These are phyloP conservation scores for Stegostoma tigrinum DNA, from an alignment of 2,113 vertebrate genomes.

Conservation along the genomic window DNA sequence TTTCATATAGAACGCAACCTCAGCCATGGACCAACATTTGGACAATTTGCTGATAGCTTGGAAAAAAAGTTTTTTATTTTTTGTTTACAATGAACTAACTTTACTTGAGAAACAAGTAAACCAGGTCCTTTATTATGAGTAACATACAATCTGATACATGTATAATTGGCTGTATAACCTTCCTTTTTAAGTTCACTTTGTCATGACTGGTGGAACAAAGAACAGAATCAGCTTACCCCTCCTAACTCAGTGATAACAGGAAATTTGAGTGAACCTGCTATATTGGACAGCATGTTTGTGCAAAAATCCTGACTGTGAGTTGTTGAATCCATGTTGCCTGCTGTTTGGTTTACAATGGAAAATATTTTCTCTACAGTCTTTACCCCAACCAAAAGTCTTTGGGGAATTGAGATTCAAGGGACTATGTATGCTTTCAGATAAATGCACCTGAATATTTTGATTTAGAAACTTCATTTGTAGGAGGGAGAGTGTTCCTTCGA, in stretches of 20 bases:
- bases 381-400: neutral
- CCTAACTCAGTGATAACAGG: neutral
- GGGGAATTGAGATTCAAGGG: neutral
- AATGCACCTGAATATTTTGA: neutral
- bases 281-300: neutral
- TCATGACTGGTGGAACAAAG: too few relatives aligned
- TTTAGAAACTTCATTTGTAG: neutral
- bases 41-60: too few relatives aligned
- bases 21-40: too few relatives aligned
- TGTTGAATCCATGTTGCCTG: neutral
- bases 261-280: neutral
- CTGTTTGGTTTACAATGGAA: neutral
- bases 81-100: too few relatives aligned
- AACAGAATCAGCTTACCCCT: too few relatives aligned
- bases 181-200: too few relatives aligned
- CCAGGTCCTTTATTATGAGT: too few relatives aligned
- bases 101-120: too few relatives aligned
- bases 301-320: neutral
- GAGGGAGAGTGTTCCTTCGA: neutral
- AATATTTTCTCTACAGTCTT: neutral
- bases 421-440: neutral
- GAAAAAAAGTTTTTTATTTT: too few relatives aligned
- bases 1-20: too few relatives aligned
- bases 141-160: too few relatives aligned
- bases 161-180: too few relatives aligned